Evolutionary conservation across 2,113 vertebrate genomes (phyloP).

Genomic region (Vulpes lagopus): DNA sequence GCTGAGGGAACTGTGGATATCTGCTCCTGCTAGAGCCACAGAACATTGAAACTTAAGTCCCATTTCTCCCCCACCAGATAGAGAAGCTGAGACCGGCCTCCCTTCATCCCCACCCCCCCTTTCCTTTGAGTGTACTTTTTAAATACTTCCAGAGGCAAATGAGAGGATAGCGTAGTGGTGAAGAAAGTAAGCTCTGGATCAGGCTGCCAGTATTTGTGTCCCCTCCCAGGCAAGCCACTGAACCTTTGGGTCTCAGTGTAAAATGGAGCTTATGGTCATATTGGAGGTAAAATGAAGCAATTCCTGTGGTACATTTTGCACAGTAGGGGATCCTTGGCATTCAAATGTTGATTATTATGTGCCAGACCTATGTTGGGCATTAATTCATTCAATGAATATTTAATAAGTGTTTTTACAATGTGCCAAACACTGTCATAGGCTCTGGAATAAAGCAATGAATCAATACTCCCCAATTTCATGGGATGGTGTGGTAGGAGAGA

Average conservation of each 20-base stretch:
- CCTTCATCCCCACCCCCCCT: too few species aligned
- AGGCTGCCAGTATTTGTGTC: background rate
- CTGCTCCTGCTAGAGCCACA: background rate
- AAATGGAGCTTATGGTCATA: background rate
- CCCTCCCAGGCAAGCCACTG: background rate
- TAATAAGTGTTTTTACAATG: background rate
- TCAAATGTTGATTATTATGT: background rate
- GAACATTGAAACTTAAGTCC: background rate
- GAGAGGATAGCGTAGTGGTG: background rate
- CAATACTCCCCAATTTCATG: background rate
- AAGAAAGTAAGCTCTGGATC: background rate
- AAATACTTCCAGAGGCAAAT: background rate
- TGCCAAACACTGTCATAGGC: background rate
- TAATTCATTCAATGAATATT: background rate
- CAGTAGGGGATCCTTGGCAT: background rate
- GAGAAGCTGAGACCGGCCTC: background rate
- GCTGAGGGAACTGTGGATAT: background rate
- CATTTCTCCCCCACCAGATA: accelerated
- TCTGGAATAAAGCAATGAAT: background rate
- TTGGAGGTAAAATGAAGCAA: background rate
- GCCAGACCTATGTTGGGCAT: background rate
- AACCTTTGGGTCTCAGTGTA: background rate
- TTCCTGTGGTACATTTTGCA: background rate
- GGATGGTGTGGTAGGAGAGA: background rate
- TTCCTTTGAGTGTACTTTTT: background rate